Evolutionary conservation across 2,113 vertebrate species (phyloP), one percentile per base, ranked within the genome.

Genomic region (Eolophus roseicapilla): DNA sequence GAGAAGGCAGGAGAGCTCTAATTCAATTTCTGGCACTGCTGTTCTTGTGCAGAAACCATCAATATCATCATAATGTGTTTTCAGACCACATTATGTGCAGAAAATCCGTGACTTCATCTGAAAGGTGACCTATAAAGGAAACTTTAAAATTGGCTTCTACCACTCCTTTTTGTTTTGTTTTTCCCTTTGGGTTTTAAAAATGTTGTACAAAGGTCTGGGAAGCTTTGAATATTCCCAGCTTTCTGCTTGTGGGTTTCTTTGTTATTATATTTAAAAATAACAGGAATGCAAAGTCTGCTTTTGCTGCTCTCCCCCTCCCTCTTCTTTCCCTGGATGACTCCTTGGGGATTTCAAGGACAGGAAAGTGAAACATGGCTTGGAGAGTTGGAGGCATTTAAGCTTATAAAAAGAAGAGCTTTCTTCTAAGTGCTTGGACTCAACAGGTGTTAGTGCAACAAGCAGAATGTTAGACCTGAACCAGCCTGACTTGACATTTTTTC

Each of bases 211-310:
- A 92, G 55, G 77, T 90, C 90, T 86, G 50, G 86, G 86, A 93
- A 76, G 59, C n/a, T 77, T 91, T 64, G 31, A 46, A 60, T 93
- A 89, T 89, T 90, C 82, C 67, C 81, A 76, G 49, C 39, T 94
- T 92, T 95, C 83, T 95, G n/a, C 73, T 88, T 59, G 35, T 1
- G 28, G 60, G 31, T 71, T 88, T 94, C 94, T 74, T 59, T 27
- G 57, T 74, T 76, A 16, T 92, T 83, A 79, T 87, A 92, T 73
- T 92, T 84, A 69, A 94, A 96, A 95, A 87, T 89, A 97, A 79
- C 67, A 85, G 27, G 81, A 91, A 93, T 91, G n/a, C n/a, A 25
- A 57, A 79, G 28, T 73, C 86, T 82, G 69, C 73, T 94, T 68
- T 86, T 94, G 65, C 41, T 76, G 33, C 21, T 69, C 27, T 71